phyloP scores from a whole-genome alignment of 2,888 invertebrate genomes.

The Rotaria socialis region DNA sequence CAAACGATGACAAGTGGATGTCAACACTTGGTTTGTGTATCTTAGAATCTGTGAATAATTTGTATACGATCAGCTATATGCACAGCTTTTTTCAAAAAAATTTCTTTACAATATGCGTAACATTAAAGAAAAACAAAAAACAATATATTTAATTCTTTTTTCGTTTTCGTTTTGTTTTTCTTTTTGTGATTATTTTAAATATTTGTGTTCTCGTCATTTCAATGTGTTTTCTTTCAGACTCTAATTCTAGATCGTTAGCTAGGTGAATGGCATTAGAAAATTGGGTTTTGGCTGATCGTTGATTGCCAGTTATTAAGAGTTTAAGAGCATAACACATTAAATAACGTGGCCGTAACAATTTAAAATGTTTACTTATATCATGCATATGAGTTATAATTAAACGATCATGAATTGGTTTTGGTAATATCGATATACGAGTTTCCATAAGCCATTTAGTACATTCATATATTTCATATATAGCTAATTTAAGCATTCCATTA shows the following conservation, averaged over 20 bases:
- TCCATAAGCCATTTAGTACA: constrained; percentile 21
- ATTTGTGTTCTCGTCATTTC: constrained; percentile 11
- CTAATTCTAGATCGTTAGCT: constrained; percentile 8
- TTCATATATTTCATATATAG: constrained; percentile 24
- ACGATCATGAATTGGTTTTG: neutral
- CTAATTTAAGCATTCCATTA: constrained; percentile 35
- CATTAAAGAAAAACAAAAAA: neutral
- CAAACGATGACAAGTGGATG: neutral
- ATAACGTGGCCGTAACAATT: constrained; percentile 23
- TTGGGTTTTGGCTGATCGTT: neutral
- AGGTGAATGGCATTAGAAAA: neutral
- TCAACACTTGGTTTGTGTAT: neutral
- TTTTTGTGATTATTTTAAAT: neutral
- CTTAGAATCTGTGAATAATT: neutral
- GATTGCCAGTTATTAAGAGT: neutral
- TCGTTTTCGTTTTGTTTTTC: neutral
- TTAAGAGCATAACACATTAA: neutral
- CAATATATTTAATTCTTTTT: neutral
- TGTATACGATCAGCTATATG: neutral
- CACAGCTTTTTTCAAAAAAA: neutral
- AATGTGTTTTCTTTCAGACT: neutral
- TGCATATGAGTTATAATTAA: neutral
- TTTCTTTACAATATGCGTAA: neutral
- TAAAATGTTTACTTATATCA: constrained; percentile 33
- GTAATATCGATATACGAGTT: neutral